Conservation (phyloP, 2,113 vertebrate genomes). For the Microtus oregoni region DNA sequence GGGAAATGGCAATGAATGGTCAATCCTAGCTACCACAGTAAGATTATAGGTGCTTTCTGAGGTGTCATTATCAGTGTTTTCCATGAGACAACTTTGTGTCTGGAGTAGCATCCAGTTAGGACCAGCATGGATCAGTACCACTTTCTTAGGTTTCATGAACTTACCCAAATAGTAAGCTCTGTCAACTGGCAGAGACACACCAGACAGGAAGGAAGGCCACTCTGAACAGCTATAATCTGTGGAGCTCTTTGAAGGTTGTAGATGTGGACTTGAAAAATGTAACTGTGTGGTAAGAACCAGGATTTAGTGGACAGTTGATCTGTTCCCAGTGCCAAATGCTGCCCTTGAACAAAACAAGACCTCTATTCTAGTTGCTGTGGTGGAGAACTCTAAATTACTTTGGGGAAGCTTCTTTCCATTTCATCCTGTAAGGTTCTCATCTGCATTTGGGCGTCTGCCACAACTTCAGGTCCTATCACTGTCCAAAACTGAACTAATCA, state of each 20-base stretch:
- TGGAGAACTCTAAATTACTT: conserved; percentile 31
- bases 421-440: conserved; percentile 34
- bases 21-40: conserved; percentile 96
- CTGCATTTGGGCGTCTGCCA: conserved; percentile 42
- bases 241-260: conserved; percentile 33
- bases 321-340: not conserved
- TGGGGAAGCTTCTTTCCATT: conserved; percentile 49
- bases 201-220: not conserved
- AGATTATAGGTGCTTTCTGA: conserved; percentile 97
- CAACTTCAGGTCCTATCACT: conserved; percentile 19
- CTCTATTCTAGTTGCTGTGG: not conserved
- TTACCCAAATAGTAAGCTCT: not conserved
- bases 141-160: not conserved
- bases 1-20: conserved; percentile 85
- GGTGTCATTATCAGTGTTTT: conserved; percentile 98
- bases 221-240: not conserved
- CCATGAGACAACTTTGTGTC: not conserved
- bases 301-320: not conserved
- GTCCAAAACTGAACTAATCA: conserved; percentile 46
- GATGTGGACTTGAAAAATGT: not conserved
- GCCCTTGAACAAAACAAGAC: not conserved
- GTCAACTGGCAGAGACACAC: not conserved
- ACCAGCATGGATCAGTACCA: not conserved
- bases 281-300: not conserved
- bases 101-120: not conserved